Evolutionary conservation across 2,797 vertebrate species (phyloP), one percentile per base, ranked within the genome.

Genomic region (Chelidonichthys spinosus): DNA sequence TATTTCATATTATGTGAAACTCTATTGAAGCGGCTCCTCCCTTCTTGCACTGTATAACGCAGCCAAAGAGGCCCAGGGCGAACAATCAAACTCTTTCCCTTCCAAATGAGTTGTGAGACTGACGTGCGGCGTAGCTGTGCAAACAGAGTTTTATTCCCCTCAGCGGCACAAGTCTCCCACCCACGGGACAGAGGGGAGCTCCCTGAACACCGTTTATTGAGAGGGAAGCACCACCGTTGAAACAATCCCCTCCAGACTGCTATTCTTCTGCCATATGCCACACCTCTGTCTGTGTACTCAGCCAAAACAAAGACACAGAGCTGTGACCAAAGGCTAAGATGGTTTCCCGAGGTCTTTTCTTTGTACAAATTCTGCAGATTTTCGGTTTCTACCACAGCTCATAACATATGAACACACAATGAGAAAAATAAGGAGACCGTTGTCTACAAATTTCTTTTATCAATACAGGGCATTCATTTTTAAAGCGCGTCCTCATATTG

Each of bases 261-360:
- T 75, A 87, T 90, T 91, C 85, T 87, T 56, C 81, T 72, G 74
- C 89, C 93, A 93, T 92, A 94, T 92, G 92, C 88, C 76, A 74
- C 81, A 88, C 82, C 90, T 90, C 87, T 90, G 79, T 77, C 85
- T 85, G 79, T 69, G 63, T 83, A 5, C 69, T 74, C 81, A 79
- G 80, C 66, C 69, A 73, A 80, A 83, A 83, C 72, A 84, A 86
- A 86, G 73, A 72, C 68, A 61, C 62, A 76, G 55, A 81, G 65
- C 75, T 61, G 58, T 32, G 14, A 75, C 79, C 72, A 60, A 63
- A 70, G 44, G 54, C 56, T 15, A 17, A 37, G 44, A 50, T 42
- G 1, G 60, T 56, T 69, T 85, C 56, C 74, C 18, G 4, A 67
- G 46, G 53, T 64, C 46, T 35, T 46, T 40, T 47, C 49, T 65